Conservation (phyloP, 2,797 vertebrate genomes). For the Capromys pilorides region DNA sequence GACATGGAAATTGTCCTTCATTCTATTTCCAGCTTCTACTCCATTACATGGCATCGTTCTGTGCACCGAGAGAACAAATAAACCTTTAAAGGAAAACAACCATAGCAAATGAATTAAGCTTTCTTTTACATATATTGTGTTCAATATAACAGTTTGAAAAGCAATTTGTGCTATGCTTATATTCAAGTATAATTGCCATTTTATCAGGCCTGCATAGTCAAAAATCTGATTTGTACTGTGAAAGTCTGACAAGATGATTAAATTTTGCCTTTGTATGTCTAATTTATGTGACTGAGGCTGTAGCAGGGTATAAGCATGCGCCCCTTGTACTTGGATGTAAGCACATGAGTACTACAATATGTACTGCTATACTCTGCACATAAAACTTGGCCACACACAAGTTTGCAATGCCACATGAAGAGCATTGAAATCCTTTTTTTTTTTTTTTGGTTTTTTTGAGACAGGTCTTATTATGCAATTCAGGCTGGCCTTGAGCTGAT, state of each 20-base stretch:
- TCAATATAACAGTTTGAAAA: conserved; percentile 39
- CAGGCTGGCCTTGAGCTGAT: no score
- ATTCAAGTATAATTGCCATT: conserved; percentile 65
- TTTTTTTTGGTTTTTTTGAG: no score
- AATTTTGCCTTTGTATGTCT: conserved; percentile 55
- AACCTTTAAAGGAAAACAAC: conserved; percentile 59
- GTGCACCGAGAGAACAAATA: conserved; percentile 35
- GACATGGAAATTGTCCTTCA: conserved; percentile 17
- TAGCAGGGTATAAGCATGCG: conserved; percentile 18
- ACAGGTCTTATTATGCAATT: no score
- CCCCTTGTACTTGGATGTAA: neutral
- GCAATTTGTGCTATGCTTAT: conserved; percentile 41
- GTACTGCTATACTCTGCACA: neutral
- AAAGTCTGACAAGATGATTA: conserved; percentile 61
- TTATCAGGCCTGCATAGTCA: conserved; percentile 12
- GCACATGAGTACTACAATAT: neutral
- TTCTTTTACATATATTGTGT: conserved; percentile 58
- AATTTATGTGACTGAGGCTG: conserved; percentile 35
- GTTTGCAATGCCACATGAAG: neutral
- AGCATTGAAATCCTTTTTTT: neutral
- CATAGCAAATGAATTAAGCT: conserved; percentile 67
- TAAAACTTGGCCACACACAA: neutral
- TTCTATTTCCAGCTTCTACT: conserved; percentile 37
- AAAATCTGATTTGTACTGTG: conserved; percentile 60
- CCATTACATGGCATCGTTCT: neutral